Percentiles rank a stretch among this genome's conserved stretches.
phyloP scores from a whole-genome alignment of 2,888 invertebrate species.

The Hermaeophaga mercurialis region DNA sequence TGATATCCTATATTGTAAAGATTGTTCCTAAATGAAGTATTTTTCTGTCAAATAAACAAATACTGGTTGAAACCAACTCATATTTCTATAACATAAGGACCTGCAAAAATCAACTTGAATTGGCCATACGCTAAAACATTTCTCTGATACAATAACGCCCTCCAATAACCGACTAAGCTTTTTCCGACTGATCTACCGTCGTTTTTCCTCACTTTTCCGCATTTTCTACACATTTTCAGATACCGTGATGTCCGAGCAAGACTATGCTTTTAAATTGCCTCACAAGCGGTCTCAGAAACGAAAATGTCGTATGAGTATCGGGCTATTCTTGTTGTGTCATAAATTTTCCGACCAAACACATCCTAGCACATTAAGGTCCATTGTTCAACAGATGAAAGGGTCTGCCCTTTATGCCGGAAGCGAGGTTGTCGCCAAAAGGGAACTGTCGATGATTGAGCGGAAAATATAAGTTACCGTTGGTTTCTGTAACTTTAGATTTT shows the following conservation, averaged over 20 bases:
- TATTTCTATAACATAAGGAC: too few relatives aligned
- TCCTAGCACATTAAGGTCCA: constrained; percentile 23
- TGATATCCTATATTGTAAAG: too few relatives aligned
- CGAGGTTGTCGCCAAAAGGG: not conserved
- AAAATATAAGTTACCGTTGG: not conserved
- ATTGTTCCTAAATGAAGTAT: too few relatives aligned
- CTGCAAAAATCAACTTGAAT: too few relatives aligned
- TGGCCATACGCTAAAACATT: too few relatives aligned
- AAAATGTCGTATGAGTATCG: constrained; percentile 20
- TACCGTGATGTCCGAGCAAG: constrained; percentile 27
- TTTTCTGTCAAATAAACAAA: too few relatives aligned
- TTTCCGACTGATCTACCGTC: not conserved
- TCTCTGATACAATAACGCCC: too few relatives aligned
- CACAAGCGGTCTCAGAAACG: constrained; percentile 19
- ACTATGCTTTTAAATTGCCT: constrained; percentile 34
- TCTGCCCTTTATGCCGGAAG: constrained; percentile 8
- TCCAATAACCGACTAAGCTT: too few relatives aligned
- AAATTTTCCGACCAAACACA: constrained; percentile 21
- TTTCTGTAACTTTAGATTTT: not conserved
- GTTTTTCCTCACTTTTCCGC: constrained; percentile 9
- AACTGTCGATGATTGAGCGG: constrained; percentile 3
- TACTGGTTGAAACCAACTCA: too few relatives aligned
- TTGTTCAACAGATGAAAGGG: constrained; percentile 27
- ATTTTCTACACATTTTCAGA: too few relatives aligned
- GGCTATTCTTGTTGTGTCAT: constrained; percentile 26